A percentile compares a stretch with the other conserved stretches of the same genome.
Conservation (phyloP, 2,888 invertebrate genomes). For the Parascotia fuliginaria region DNA sequence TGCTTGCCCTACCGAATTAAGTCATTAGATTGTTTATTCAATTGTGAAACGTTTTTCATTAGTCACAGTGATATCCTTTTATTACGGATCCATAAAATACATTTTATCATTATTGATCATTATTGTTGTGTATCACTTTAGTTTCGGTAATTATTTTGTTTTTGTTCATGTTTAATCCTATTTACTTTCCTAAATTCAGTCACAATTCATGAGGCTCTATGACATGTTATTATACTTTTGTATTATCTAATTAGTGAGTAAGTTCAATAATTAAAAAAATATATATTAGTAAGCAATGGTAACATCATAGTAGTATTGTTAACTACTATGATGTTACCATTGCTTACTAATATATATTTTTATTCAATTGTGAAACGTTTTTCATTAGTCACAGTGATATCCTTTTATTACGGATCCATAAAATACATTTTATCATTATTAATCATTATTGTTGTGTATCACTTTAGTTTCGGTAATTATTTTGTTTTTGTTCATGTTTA, state of each 20-base stretch:
- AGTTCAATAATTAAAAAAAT: too few relatives aligned
- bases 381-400: slow-evolving; percentile 52
- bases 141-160: slow-evolving; percentile 7
- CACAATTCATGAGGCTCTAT: too few relatives aligned
- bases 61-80: slow-evolving; percentile 41
- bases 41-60: slow-evolving; percentile 62
- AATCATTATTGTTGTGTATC: neutral
- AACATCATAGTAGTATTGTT: too few relatives aligned
- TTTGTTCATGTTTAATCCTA: neutral
- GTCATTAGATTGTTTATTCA: slow-evolving; percentile 69
- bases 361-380: slow-evolving; percentile 67
- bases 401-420: slow-evolving; percentile 15
- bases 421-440: slow-evolving; percentile 22
- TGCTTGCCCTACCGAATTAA: slow-evolving; percentile 15
- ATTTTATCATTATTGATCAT: slow-evolving; percentile 23
- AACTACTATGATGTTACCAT: too few relatives aligned
- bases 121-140: neutral
- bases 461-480: neutral
- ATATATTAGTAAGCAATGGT: too few relatives aligned
- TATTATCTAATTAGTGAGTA: too few relatives aligned
- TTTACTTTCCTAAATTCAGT: too few relatives aligned
- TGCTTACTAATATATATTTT: too few relatives aligned
- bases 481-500: slow-evolving; percentile 5
- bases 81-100: slow-evolving; percentile 2
- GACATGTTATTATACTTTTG: too few relatives aligned